phyloP scores from a whole-genome alignment of 2,888 invertebrate genomes.

The Stenichneumon culpator region DNA sequence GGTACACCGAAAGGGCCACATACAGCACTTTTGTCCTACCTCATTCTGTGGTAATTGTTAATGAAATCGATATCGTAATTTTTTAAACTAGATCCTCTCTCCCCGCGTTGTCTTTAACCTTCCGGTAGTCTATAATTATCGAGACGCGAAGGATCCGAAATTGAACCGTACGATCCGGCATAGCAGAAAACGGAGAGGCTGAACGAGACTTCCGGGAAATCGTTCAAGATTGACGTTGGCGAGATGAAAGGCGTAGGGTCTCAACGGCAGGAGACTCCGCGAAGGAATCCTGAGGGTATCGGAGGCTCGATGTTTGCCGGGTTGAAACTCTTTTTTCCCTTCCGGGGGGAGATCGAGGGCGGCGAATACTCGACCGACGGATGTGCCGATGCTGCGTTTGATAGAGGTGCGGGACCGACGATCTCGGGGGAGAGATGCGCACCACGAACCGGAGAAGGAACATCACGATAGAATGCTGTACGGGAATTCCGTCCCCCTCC shows the following conservation, averaged over 20 bases:
- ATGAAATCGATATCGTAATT: not conserved
- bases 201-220: not conserved
- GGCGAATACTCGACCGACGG: slow-evolving; percentile 46
- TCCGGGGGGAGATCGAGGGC: not conserved
- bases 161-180: not conserved
- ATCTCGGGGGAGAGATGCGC: slow-evolving; percentile 50
- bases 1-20: too few species aligned
- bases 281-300: slow-evolving; percentile 8
- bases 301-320: not conserved
- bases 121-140: not conserved
- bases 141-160: not conserved
- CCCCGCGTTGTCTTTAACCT: not conserved
- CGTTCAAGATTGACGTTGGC: slow-evolving; percentile 31
- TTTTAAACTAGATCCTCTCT: not conserved
- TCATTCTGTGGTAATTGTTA: too few species aligned
- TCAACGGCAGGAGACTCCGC: slow-evolving; percentile 9
- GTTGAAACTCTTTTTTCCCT: slow-evolving; percentile 54
- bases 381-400: slow-evolving; percentile 53
- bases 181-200: not conserved
- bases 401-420: slow-evolving; percentile 63
- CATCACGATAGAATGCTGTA: slow-evolving; percentile 40
- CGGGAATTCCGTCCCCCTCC: not conserved
- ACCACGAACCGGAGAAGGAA: slow-evolving; percentile 40
- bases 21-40: too few species aligned
- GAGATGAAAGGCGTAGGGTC: slow-evolving; percentile 48